Base-by-base conservation (phyloP, 2,797 vertebrate species). In the Allochrocebus solatus region DNA sequence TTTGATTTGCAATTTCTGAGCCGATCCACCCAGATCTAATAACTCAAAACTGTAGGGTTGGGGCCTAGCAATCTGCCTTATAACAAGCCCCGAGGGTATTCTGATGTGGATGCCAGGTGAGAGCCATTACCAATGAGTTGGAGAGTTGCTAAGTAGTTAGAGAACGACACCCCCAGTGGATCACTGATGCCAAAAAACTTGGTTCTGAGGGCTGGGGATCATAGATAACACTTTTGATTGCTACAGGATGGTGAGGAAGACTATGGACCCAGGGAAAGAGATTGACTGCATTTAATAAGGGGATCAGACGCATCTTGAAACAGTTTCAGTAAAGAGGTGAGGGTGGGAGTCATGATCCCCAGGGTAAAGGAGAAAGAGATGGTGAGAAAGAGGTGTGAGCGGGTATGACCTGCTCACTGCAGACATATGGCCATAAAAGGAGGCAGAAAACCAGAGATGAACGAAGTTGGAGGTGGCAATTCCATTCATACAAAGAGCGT, bases 351-450 rank as follows among this genome's bases (percentile, higher is more conserved):
- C 10, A 1, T 4, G 39, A 41, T 57, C 46, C n/a, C 84, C 39
- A 41, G n/a, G 26, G 39, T 74, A 17, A 36, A 79, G 36, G 53
- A 59, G 3, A 33, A n/a, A 55, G 50, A 85, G 30, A 53, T 2
- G 22, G 30, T 36, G 36, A 24, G 39, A 61, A 85, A 64, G 36
- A 1, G 30, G 14, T n/a, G 4, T 22, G n/a, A 43, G n/a, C 1
- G 9, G 12, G 2, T 21, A 1, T 21, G 59, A 13, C 7, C 36
- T 85, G 21, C 22, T 59, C n/a, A 16, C 13, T 55, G 28, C 19
- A 70, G 80, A 70, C 14, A 4, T 0, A 0, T 0, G 12, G 22
- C 70, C 57, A 17, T 0, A 4, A 67, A 46, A 43, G 4, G n/a
- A 93, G 16, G 39, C 30, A 53, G 82, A 48, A 50, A 53, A 57